phyloP scores from a whole-genome alignment of 2,888 invertebrate genomes.

The Brenthis ino region DNA sequence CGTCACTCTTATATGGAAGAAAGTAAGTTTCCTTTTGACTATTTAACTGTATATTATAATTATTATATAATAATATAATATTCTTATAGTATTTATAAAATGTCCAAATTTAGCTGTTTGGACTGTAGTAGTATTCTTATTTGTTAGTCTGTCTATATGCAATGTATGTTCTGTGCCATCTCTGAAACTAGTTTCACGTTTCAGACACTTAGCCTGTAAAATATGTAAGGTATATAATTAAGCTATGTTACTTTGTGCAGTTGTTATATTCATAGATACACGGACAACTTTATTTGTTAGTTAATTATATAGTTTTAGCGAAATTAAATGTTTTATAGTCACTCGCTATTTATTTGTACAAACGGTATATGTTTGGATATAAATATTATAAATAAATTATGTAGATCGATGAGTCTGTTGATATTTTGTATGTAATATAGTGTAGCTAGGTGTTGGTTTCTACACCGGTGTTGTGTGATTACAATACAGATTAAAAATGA shows the following conservation, averaged over 20 bases:
- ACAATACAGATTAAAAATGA: slow-evolving; percentile 33
- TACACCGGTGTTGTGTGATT: slow-evolving; percentile 48
- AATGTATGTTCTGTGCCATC: slow-evolving; percentile 17
- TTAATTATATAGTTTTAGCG: slow-evolving; percentile 41
- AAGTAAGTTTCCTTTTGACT: background rate
- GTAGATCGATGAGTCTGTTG: slow-evolving; percentile 68
- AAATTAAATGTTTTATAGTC: slow-evolving; percentile 60
- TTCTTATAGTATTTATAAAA: too few species aligned
- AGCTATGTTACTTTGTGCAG: slow-evolving; percentile 36
- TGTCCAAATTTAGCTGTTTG: too few species aligned
- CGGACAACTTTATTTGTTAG: slow-evolving; percentile 49
- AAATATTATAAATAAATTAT: slow-evolving; percentile 45
- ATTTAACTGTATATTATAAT: too few species aligned
- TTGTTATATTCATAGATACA: slow-evolving; percentile 38
- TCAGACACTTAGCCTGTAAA: slow-evolving; percentile 26
- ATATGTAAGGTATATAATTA: slow-evolving; percentile 30
- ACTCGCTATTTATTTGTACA: slow-evolving; percentile 69
- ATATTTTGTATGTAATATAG: slow-evolving; percentile 52
- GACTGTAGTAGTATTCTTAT: too few species aligned
- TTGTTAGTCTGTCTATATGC: background rate
- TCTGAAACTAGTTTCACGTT: slow-evolving; percentile 26
- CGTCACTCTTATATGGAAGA: background rate
- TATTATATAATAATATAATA: too few species aligned
- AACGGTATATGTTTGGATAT: slow-evolving; percentile 46
- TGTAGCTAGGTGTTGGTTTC: slow-evolving; percentile 69